Base-by-base conservation (phyloP, 37 sponge, comb jelly and placozoan species). In the Aphrocallistes beatrix region DNA sequence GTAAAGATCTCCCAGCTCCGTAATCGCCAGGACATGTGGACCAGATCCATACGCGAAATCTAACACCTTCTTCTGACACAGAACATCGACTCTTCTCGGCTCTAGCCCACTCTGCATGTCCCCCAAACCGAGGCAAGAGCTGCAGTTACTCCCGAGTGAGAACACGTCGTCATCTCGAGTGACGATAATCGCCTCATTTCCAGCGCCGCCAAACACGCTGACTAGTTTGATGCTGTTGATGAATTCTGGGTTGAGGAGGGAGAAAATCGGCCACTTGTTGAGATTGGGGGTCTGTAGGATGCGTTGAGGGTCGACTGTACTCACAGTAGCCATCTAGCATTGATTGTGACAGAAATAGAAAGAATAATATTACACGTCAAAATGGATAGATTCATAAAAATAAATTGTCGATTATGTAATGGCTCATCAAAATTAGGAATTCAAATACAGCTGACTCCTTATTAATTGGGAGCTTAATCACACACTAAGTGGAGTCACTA, bases 141-240 rank as follows among this genome's bases (percentile, higher is more conserved):
- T 89, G 69, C 60, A 50, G 82, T 94, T 94, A 21, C 90, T 86
- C 1, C 95, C 95, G 10, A 94, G 85, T 28, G 91, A 88, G 47
- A 85, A 92, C 32, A 94, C 92, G 36, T 92, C 95, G 37, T 90
- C 86, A 3, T 91, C 87, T 19, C 75, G 49, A 37, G 90, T 88
- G 23, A 94, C 91, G 0, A 92, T 48, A 37, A 94, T 51, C 0
- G 95, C 95, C 51, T 94, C 92, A 42, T 94, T 92, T 19, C 92
- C 95, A 38, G 90, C 85, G 0, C 86, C 81, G 0, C 92, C 95
- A 87, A 91, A 94, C 81, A 94, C 95, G 60, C 88, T 88, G 0
- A 87, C 91, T 48, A 89, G 34, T 36, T 86, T 89, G 25, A 91
- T 47, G 16, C 49, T 37, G 0, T 82, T 39, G 0, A 89, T 38